These are phyloP conservation scores for Sisor rabdophorus DNA, from an alignment of 2,113 vertebrate species.

Conservation along the genomic window DNA sequence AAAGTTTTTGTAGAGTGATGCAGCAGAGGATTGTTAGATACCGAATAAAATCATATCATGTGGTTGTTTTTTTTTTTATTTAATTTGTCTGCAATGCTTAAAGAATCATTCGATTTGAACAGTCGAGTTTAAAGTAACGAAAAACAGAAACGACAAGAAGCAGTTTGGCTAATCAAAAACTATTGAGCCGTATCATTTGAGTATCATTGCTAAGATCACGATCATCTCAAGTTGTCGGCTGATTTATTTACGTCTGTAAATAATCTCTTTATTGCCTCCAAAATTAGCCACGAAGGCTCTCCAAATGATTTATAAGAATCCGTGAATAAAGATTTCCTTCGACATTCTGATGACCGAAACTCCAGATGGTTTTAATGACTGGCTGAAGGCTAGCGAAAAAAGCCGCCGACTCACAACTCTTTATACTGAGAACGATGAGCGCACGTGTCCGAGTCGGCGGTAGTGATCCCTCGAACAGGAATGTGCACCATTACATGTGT, in stretches of 20 bases:
- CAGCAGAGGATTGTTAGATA: background rate
- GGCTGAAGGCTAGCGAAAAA: conserved; percentile 51
- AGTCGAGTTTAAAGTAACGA: too few relatives aligned
- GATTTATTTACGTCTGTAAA: conserved; percentile 23
- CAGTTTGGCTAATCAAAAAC: background rate
- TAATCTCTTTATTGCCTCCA: conserved; percentile 24
- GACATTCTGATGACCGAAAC: conserved; percentile 53
- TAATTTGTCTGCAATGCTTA: too few relatives aligned
- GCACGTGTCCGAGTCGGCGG: conserved; percentile 50
- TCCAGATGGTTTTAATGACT: conserved; percentile 64
- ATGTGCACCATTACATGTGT: conserved; percentile 56
- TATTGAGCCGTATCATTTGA: background rate
- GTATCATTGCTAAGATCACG: background rate
- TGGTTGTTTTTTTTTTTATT: too few relatives aligned
- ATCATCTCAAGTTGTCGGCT: background rate
- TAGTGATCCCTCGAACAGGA: conserved; percentile 57
- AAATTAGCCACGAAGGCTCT: conserved; percentile 30
- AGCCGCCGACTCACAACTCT: conserved; percentile 44
- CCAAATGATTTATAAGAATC: conserved; percentile 47
- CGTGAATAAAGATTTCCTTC: conserved; percentile 53
- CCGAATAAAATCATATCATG: background rate
- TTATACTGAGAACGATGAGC: conserved; percentile 57
- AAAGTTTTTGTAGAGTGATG: background rate
- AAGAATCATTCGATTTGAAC: too few relatives aligned
- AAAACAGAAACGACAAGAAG: too few relatives aligned